Conservation (phyloP, 2,113 vertebrate species). For the Calidris pugnax region DNA sequence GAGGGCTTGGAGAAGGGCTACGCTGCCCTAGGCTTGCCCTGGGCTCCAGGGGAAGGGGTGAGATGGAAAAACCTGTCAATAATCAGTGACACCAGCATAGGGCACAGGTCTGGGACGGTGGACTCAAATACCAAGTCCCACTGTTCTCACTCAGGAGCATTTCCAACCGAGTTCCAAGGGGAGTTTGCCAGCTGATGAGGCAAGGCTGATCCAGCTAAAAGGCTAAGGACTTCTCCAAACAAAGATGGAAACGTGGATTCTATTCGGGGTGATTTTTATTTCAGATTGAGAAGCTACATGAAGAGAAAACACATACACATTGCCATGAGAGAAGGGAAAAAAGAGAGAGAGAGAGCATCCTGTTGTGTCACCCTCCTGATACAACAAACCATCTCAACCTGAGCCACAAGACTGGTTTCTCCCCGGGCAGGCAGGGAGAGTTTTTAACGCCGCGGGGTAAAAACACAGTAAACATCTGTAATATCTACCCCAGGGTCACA, state of each 20-base stretch:
- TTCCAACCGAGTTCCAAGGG: background rate
- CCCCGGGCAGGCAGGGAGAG: background rate
- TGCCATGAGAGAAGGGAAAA: background rate
- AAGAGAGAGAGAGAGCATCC: background rate
- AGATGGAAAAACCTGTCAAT: background rate
- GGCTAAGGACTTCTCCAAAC: background rate
- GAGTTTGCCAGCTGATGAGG: background rate
- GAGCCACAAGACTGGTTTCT: background rate
- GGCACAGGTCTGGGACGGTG: background rate
- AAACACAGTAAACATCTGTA: background rate
- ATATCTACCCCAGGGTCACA: background rate
- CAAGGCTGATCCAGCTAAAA: background rate
- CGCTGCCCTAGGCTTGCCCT: accelerated
- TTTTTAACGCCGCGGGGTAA: background rate
- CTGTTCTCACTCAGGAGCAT: background rate
- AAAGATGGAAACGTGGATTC: background rate
- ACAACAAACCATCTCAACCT: background rate
- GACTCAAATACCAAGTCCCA: background rate
- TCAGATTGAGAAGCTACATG: constrained; percentile 39
- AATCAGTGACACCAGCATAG: background rate
- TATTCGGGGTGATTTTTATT: constrained; percentile 51
- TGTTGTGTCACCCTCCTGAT: background rate
- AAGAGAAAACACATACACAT: constrained; percentile 5
- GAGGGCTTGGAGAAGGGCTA: background rate
- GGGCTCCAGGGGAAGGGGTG: background rate